Evolutionary conservation across 2,888 invertebrate genomes (phyloP), one percentile per base, ranked within the genome.

Genomic region (Polydesmus complanatus): DNA sequence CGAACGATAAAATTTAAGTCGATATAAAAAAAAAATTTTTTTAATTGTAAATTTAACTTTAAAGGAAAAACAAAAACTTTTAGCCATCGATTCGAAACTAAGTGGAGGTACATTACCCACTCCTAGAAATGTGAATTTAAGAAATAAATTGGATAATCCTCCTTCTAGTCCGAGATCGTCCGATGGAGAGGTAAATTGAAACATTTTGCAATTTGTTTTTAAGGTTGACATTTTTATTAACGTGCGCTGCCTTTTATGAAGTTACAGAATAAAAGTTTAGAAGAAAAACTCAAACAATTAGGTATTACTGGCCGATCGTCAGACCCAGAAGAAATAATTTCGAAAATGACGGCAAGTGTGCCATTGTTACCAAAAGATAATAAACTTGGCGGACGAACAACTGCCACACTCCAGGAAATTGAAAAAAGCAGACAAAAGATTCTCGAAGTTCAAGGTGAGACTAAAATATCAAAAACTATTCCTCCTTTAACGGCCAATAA

Each of bases 381-480:
- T 2, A 74, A 85, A 52, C 67, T 70, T 55, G 85, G 87, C 21
- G 82, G 84, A 63, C 83, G 87, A 70, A 88, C 90, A 0, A 80
- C 88, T 66, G 89, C 89, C 68, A 91, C 91, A 67, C 78, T 93
- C 62, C 85, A 85, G 76, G 91, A 92, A 76, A 88, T 93, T 63
- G 92, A 93, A 73, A 81, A 88, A 68, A 91, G 90, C 73, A 78
- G 92, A 61, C 83, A 89, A 70, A 79, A 86, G 67, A 84, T 91
- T 79, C 78, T 93, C 70, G 89, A 88, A 65, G 88, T 91, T 74
- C 90, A 92, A 84, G 92, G 92, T 89, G 75, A n/a, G n/a, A n/a
- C n/a, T n/a, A n/a, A n/a, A n/a, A n/a, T n/a, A n/a, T n/a, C n/a
- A n/a, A n/a, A n/a, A n/a, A n/a, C n/a, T n/a, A n/a, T n/a, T n/a